Evolutionary conservation across 2,888 invertebrate species (phyloP).

Genomic region (Trypoxylon attenuatum): DNA sequence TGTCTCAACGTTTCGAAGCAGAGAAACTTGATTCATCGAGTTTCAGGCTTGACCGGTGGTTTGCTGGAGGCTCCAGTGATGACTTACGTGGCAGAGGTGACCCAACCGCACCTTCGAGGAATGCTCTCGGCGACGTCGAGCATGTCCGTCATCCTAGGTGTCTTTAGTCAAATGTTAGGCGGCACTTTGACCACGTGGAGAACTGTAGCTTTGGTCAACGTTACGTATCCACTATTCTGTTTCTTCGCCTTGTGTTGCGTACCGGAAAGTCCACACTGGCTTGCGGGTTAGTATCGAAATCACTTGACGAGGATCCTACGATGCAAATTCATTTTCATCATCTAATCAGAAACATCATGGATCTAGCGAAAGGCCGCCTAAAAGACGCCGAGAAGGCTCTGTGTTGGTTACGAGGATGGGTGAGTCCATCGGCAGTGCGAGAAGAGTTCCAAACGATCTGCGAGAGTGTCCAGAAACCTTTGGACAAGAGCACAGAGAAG

Average conservation of each 20-base stretch:
- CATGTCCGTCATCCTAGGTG: constrained; percentile 84
- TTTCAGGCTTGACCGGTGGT: constrained; percentile 81
- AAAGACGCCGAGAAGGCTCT: constrained; percentile 82
- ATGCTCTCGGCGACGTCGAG: constrained; percentile 85
- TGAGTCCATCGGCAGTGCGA: constrained; percentile 78
- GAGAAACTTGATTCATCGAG: neutral
- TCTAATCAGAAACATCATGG: neutral
- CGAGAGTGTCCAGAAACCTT: constrained; percentile 70
- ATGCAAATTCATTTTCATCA: too few relatives aligned
- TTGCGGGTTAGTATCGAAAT: constrained; percentile 76
- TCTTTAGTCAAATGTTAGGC: constrained; percentile 85
- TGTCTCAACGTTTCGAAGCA: neutral
- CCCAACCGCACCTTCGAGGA: constrained; percentile 86
- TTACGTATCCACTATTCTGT: constrained; percentile 80
- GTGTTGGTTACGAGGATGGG: constrained; percentile 89
- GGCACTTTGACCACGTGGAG: constrained; percentile 85
- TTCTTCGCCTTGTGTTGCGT: constrained; percentile 82
- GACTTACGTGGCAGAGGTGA: constrained; percentile 90
- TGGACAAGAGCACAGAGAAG: constrained; percentile 1
- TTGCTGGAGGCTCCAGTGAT: constrained; percentile 88
- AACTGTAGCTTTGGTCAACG: constrained; percentile 81
- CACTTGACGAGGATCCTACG: too few relatives aligned
- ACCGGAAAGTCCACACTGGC: constrained; percentile 90
- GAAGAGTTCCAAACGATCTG: constrained; percentile 78
- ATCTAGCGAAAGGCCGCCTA: constrained; percentile 77